Base-by-base conservation (phyloP, 1,140 invertebrate genomes). In the Lepidurus couesii region DNA sequence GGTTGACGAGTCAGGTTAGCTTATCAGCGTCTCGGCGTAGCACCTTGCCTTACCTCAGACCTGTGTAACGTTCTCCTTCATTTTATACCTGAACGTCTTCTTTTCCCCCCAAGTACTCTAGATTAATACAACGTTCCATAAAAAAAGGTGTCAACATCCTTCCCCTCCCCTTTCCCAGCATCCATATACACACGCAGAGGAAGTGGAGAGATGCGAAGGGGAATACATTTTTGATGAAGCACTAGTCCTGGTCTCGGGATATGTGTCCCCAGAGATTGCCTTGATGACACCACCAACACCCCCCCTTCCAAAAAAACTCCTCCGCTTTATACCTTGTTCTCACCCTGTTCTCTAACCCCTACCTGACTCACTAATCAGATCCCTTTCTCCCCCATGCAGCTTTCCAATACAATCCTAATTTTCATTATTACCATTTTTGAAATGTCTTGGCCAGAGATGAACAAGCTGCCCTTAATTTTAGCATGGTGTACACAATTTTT, bases 351-450 rank as follows among this genome's bases (percentile, higher is more conserved):
- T 47, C 45, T 47, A 47, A 47, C 53, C 53, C 53, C 53, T 65
- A 65, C 53, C 53, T 65, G 53, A 65, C 53, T 65, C 53, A 65
- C 53, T 65, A 65, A 65, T 65, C 53, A 65, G 53, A 65, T 65
- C 21, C 53, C 21, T 65, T 65, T 21, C 53, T 21, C 53, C 53
- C 45, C 16, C 53, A 65, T 16, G 21, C 53, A 1, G 53, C 53
- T 21, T 65, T 21, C n/a, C 53, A 9, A 65, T 47, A 47, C 7
- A 65, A 11, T n/a, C 53, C 53, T 21, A 65, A 11, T 65, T 16
- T 34, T 34, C 34, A 34, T 34, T 34, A 34, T 4, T 34, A 34
- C 26, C 3, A 3, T 4, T 3, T 34, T 34, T 34, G 2, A 34
- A 34, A 34, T 34, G 34, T 34, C 34, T 34, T 34, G 2, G 3